Conservation (phyloP, 2,888 invertebrate genomes). For the Melitaea athalia region DNA sequence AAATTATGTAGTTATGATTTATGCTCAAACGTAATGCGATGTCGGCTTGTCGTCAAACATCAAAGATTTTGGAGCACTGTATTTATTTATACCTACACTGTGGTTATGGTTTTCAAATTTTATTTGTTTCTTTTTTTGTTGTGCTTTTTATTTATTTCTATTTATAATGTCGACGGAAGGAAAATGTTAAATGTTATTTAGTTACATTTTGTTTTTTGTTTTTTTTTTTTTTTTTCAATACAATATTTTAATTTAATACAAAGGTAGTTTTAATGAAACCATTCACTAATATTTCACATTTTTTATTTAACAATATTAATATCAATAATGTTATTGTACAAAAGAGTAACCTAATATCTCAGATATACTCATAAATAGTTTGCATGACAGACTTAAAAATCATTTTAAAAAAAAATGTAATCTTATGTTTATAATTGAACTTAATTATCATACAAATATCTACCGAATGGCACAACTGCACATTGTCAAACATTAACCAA, state of each 20-base stretch:
- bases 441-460: constrained; percentile 25
- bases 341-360: constrained; percentile 58
- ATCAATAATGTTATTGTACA: constrained; percentile 51
- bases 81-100: too few relatives aligned
- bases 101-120: not conserved
- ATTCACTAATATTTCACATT: constrained; percentile 20
- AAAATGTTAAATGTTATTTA: not conserved
- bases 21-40: too few relatives aligned
- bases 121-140: not conserved
- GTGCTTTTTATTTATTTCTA: not conserved
- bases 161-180: not conserved
- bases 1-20: too few relatives aligned
- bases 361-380: constrained; percentile 43
- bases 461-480: constrained; percentile 36
- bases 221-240: not conserved
- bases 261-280: constrained; percentile 8
- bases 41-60: too few relatives aligned
- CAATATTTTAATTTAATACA: constrained; percentile 1
- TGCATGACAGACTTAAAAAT: constrained; percentile 36
- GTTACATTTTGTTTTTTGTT: not conserved
- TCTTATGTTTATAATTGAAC: constrained; percentile 5
- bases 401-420: constrained; percentile 34
- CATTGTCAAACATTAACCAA: constrained; percentile 27
- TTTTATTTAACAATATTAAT: constrained; percentile 44
- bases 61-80: too few relatives aligned